Evolutionary conservation across 2,888 invertebrate genomes (phyloP).

Genomic region (Digitonthophagus gazella): DNA sequence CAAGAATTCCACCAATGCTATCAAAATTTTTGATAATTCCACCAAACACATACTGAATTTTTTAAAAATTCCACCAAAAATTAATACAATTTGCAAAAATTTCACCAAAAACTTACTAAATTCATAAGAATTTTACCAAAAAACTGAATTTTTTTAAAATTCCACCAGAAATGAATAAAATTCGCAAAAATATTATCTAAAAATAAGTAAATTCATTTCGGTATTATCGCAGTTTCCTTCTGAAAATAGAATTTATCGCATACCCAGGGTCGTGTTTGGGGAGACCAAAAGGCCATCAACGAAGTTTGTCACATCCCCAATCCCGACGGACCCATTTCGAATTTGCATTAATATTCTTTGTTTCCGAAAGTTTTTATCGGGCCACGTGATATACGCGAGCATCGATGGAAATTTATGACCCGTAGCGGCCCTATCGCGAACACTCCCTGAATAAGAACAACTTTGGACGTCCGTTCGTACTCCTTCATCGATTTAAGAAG

Average conservation of each 20-base stretch:
- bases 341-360: constrained; percentile 39
- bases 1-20: too few relatives aligned
- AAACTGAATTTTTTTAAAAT: too few relatives aligned
- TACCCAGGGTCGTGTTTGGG: not conserved
- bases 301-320: not conserved
- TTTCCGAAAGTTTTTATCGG: constrained; percentile 39
- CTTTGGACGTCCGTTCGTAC: constrained; percentile 6
- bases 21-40: too few relatives aligned
- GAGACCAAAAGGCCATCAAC: not conserved
- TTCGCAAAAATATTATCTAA: too few relatives aligned
- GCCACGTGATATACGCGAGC: constrained; percentile 34
- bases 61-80: too few relatives aligned
- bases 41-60: too few relatives aligned
- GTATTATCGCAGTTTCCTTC: not conserved
- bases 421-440: constrained; percentile 5
- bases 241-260: not conserved
- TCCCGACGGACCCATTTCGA: constrained; percentile 32
- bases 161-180: too few relatives aligned
- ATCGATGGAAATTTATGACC: constrained; percentile 18
- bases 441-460: constrained; percentile 12
- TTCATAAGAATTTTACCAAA: too few relatives aligned
- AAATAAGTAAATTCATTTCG: not conserved
- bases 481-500: constrained; percentile 1
- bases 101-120: too few relatives aligned
- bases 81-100: too few relatives aligned